Evolutionary conservation across 2,113 vertebrate genomes (phyloP), one percentile per base, ranked within the genome.

Genomic region (Platycercus adscitus): DNA sequence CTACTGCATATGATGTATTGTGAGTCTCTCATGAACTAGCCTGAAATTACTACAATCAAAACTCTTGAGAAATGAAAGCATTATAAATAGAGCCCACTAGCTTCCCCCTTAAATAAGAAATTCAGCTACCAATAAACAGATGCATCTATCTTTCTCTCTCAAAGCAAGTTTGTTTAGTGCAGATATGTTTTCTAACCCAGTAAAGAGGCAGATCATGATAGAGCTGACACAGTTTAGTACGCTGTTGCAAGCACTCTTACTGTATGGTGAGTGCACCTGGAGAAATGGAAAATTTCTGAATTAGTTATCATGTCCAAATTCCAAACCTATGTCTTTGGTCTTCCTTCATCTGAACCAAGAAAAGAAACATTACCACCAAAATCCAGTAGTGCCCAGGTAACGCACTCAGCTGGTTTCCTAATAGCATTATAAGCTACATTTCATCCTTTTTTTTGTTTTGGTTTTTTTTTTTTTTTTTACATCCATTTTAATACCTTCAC

Each of bases 241-340:
- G 10, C 21, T 17, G 25, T 8, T 53, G 24, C 10, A 52, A 11
- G 5, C 55, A 49, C 9, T 69, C 5, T 33, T 46, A 19, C 7
- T 11, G 2, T 44, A 7, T 39, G 13, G 4, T 7, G 2, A 69
- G 41, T 21, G 15, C 4, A n/a, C 7, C 6, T 44, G 21, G 8
- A 71, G n/a, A 90, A 72, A 72, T 3, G 2, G 19, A 43, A 49
- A 76, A 63, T n/a, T 71, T 3, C 20, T 52, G 5, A 41, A 66
- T 66, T 56, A 63, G 15, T 18, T 79, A 29, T 66, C 29, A 47
- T 2, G 2, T 61, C 3, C 25, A 61, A 29, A 21, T 39, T 6
- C 23, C 66, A 85, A 90, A 39, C 11, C 3, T 65, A 18, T n/a
- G 15, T 85, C 9, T 4, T n/a, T 50, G 1, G 6, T 68, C 7